phyloP scores from a whole-genome alignment of 2,113 vertebrate genomes.

The Neogale vison region DNA sequence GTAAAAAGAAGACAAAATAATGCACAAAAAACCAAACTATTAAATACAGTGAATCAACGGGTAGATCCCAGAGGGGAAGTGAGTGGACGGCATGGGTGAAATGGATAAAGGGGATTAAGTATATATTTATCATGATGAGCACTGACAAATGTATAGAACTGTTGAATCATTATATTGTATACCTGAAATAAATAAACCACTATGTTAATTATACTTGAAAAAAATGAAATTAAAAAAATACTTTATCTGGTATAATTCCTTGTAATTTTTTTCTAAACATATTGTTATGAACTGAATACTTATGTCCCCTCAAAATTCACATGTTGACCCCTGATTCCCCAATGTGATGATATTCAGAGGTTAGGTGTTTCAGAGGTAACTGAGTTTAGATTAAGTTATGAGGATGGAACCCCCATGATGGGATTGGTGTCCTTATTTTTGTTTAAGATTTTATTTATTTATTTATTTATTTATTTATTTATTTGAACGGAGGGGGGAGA shows the following conservation, averaged over 20 bases:
- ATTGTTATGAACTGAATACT: neutral
- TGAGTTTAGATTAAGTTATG: neutral
- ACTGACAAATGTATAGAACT: neutral
- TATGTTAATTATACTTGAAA: neutral
- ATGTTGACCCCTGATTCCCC: neutral
- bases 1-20: neutral
- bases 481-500: neutral
- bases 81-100: neutral
- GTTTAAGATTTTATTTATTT: neutral
- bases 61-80: neutral
- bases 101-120: neutral
- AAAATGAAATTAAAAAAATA: neutral
- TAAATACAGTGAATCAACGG: neutral
- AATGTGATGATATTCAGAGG: neutral
- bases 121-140: neutral
- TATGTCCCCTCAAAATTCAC: neutral
- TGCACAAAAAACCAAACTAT: neutral
- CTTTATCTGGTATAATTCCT: neutral
- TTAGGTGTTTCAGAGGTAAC: neutral
- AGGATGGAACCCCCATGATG: neutral
- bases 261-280: neutral
- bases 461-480: neutral
- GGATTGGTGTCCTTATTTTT: neutral
- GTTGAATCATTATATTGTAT: neutral
- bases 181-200: neutral